Conservation (phyloP, 2,113 vertebrate genomes). For the Mola mola region DNA sequence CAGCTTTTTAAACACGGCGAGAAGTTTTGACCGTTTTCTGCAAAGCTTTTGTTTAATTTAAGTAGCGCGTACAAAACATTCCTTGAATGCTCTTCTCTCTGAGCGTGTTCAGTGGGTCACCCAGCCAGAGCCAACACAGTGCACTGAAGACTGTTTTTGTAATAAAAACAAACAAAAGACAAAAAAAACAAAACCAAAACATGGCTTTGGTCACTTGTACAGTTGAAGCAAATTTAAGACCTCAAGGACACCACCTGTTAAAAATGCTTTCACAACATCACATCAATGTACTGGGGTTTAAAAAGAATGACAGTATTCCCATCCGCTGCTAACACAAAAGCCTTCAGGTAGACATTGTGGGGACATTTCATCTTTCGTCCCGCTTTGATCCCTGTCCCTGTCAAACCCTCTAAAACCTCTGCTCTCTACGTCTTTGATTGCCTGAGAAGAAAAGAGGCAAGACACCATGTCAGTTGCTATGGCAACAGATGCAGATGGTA, state of each 20-base stretch:
- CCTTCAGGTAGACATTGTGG: not conserved
- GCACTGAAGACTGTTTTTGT: too few species aligned
- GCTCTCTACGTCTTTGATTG: conserved; percentile 39
- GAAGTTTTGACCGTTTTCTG: too few species aligned
- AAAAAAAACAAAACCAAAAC: too few species aligned
- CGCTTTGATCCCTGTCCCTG: conserved; percentile 27
- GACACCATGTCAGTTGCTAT: conserved; percentile 38
- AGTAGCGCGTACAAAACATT: too few species aligned
- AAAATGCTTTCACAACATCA: not conserved
- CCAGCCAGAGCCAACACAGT: too few species aligned
- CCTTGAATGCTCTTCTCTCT: too few species aligned
- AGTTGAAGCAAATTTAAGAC: conserved; percentile 6
- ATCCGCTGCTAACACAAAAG: not conserved
- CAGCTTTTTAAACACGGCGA: too few species aligned
- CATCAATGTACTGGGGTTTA: not conserved
- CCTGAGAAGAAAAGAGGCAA: conserved; percentile 36
- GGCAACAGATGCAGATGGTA: conserved; percentile 38
- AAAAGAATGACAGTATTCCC: conserved; percentile 2
- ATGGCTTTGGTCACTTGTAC: not conserved
- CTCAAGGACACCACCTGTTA: conserved; percentile 3
- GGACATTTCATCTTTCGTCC: conserved; percentile 21
- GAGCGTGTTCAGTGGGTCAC: too few species aligned
- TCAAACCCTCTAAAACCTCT: conserved; percentile 32
- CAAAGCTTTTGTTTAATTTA: too few species aligned
- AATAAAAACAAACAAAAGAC: too few species aligned